phyloP scores from a whole-genome alignment of 2,888 invertebrate genomes.

The Lochmaea capreae region DNA sequence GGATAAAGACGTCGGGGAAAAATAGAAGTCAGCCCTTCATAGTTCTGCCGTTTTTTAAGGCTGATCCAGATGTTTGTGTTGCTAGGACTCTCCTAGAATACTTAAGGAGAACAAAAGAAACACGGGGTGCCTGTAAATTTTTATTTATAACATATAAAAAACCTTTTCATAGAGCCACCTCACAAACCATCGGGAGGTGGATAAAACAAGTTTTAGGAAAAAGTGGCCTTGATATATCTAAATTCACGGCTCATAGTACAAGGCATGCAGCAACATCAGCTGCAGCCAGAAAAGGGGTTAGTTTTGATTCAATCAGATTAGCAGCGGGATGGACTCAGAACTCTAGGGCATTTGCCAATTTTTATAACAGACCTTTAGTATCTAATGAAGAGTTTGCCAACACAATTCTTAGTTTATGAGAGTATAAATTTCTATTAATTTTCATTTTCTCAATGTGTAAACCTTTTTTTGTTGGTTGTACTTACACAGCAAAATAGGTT shows the following conservation, averaged over 20 bases:
- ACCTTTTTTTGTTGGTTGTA: too few relatives aligned
- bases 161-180: constrained; percentile 18
- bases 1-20: too few relatives aligned
- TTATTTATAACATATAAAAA: constrained; percentile 28
- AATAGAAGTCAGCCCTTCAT: too few relatives aligned
- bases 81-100: constrained; percentile 8
- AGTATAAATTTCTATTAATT: too few relatives aligned
- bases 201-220: background rate
- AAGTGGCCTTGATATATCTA: too few relatives aligned
- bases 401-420: background rate
- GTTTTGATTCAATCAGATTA: background rate
- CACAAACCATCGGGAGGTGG: constrained; percentile 31
- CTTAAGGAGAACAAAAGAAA: constrained; percentile 9
- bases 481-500: too few relatives aligned
- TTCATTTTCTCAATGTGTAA: too few relatives aligned
- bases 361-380: background rate
- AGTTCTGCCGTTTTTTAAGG: background rate
- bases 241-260: too few relatives aligned
- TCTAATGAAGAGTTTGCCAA: background rate
- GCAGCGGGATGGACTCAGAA: background rate
- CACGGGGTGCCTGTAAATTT: background rate
- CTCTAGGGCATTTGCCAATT: background rate
- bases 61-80: background rate
- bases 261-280: too few relatives aligned
- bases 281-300: background rate